A percentile compares a stretch with the other conserved stretches of the same genome.
These are phyloP conservation scores for Cheilosia soror DNA, from an alignment of 2,888 invertebrate genomes.

Conservation along the genomic window DNA sequence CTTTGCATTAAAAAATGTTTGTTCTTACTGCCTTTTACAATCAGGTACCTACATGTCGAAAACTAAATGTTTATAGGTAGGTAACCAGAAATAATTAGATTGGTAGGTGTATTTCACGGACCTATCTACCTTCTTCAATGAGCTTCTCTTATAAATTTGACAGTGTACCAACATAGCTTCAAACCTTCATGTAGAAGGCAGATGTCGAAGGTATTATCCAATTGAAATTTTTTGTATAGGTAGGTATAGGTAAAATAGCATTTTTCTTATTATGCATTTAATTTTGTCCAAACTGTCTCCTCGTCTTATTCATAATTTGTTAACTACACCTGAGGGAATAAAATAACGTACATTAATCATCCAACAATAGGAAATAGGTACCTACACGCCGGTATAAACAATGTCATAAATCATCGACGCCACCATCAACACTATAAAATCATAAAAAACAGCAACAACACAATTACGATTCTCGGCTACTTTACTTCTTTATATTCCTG, in stretches of 20 bases:
- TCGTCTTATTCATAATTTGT: neutral
- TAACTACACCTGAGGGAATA: constrained; percentile 46
- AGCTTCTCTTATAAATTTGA: too few species aligned
- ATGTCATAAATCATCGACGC: constrained; percentile 66
- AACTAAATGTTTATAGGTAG: too few species aligned
- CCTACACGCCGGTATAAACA: constrained; percentile 71
- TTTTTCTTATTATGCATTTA: neutral
- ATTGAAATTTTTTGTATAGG: too few species aligned
- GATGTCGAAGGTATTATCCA: too few species aligned
- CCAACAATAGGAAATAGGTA: constrained; percentile 22
- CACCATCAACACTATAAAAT: constrained; percentile 51
- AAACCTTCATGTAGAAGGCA: too few species aligned
- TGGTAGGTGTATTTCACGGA: too few species aligned
- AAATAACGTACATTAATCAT: constrained; percentile 41
- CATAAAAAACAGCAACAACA: constrained; percentile 24
- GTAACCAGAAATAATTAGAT: too few species aligned
- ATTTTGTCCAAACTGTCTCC: neutral
- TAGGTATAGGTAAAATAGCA: neutral
- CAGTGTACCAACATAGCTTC: too few species aligned
- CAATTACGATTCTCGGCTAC: constrained; percentile 46
- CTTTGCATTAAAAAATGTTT: too few species aligned
- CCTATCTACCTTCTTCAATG: too few species aligned
- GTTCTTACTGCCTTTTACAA: too few species aligned
- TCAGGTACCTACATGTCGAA: too few species aligned
- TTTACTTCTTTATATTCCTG: constrained; percentile 24